These are phyloP conservation scores for Nemoura dubitans DNA, from an alignment of 2,888 invertebrate species.

Conservation along the genomic window DNA sequence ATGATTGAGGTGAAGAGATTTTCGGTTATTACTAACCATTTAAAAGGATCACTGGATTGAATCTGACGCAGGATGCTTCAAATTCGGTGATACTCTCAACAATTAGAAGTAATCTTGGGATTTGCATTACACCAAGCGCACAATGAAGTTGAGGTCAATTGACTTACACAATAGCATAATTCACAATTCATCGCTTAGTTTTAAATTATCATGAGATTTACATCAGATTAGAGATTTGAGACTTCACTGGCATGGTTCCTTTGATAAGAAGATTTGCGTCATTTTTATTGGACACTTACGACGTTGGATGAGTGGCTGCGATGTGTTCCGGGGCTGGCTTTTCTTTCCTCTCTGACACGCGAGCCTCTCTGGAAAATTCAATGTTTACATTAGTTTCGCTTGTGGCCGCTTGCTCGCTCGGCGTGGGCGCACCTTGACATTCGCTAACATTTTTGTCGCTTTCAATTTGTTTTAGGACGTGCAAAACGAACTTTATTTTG, in stretches of 20 bases:
- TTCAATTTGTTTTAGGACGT: background rate
- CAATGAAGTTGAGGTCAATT: no score
- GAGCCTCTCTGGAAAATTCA: background rate
- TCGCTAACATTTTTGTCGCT: background rate
- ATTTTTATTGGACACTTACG: background rate
- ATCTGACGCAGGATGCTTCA: no score
- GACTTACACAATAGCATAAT: no score
- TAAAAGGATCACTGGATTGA: no score
- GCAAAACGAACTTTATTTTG: constrained; percentile 2
- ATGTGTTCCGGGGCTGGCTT: background rate
- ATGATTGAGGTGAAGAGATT: no score
- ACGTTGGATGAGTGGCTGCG: background rate
- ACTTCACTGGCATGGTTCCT: background rate
- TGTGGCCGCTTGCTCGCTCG: no score
- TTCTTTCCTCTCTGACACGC: background rate
- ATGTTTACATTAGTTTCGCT: background rate
- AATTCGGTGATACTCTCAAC: no score
- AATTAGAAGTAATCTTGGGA: no score
- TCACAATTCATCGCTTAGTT: no score
- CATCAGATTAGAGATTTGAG: background rate
- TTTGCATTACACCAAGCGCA: no score
- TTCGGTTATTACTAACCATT: no score
- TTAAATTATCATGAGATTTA: no score
- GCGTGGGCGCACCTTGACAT: background rate
- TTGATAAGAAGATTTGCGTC: background rate